phyloP scores from a whole-genome alignment of 1,140 invertebrate genomes.

The Leptinotarsa texana region DNA sequence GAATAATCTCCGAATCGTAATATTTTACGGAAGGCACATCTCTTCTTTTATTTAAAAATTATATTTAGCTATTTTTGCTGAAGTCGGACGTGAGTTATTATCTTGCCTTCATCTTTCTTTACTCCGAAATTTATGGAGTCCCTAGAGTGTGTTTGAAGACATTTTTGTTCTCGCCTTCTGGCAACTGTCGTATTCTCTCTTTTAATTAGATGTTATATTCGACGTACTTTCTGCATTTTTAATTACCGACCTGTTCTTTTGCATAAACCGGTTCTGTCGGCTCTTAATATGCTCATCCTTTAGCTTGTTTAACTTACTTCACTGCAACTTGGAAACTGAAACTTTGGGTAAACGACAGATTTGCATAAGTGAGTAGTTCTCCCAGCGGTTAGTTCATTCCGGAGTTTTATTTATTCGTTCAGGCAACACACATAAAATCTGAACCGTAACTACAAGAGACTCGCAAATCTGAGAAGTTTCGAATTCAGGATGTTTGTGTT shows the following conservation, averaged over 20 bases:
- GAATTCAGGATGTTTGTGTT: too few relatives aligned
- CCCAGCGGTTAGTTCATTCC: constrained; percentile 9
- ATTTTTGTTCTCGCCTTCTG: constrained; percentile 36
- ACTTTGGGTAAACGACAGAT: constrained; percentile 27
- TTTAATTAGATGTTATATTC: constrained; percentile 46
- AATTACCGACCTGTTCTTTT: constrained; percentile 18
- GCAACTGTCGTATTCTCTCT: constrained; percentile 36
- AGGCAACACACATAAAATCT: too few relatives aligned
- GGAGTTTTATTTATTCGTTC: constrained; percentile 9
- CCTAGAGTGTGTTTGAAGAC: constrained; percentile 44
- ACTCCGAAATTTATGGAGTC: constrained; percentile 44
- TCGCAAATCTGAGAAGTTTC: too few relatives aligned
- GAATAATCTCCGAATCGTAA: constrained; percentile 29
- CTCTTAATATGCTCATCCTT: constrained; percentile 20
- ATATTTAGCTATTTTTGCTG: constrained; percentile 38
- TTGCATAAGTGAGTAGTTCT: constrained; percentile 29
- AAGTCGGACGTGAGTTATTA: constrained; percentile 44
- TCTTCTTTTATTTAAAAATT: constrained; percentile 40
- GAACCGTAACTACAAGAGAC: too few relatives aligned
- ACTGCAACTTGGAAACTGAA: constrained; percentile 28
- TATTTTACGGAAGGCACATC: constrained; percentile 33
- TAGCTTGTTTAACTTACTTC: constrained; percentile 25
- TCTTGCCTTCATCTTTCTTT: constrained; percentile 43
- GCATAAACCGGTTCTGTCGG: constrained; percentile 3
- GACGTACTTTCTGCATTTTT: constrained; percentile 35